Evolutionary conservation across 2,888 invertebrate species (phyloP), one percentile per base, ranked within the genome.

Genomic region (Tortrix viridana): DNA sequence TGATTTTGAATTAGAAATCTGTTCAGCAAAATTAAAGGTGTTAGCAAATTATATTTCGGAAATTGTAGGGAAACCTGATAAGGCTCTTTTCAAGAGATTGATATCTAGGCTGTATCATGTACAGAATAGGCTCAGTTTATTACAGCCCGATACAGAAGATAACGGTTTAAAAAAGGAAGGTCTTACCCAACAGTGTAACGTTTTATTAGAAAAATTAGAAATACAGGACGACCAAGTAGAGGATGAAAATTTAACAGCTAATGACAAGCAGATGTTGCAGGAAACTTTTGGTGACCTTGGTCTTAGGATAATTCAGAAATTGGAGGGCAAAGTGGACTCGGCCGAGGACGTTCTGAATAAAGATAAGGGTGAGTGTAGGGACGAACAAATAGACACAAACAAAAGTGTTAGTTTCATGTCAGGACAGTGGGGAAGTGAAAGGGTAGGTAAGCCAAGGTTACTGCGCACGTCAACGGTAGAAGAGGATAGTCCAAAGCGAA

Each of bases 31-130:
- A 23, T 16, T 53, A 16, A 41, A 19, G 4, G 16, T 43, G n/a
- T 9, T 53, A n/a, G 43, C 54, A 3, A 54, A 43, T 12, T 54
- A 54, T 16, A 54, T 54, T 5, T 16, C 43, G 16, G 54, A 54
- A n/a, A 43, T 53, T n/a, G 41, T 53, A 22, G 53, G 53, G 4
- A 41, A 53, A 20, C 53, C 53, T 22, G 53, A 53, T 23, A 54
- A 26, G 14, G 16, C 16, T 3, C 16, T 43, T 16, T 54, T 54
- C 12, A 54, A 18, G 12, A n/a, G 54, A 23, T 43, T 54, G 16
- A 43, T 54, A 16, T 22, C 54, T 4, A 38, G 53, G 41, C 20
- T 53, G 4, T 53, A 53, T 20, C 53, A 53, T 19, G 41, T 53
- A n/a, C 14, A 22, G 22, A 53, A 53, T n/a, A 53, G 53, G 43